phyloP scores from a whole-genome alignment of 2,888 invertebrate species.

The Drosophila crucigera region DNA sequence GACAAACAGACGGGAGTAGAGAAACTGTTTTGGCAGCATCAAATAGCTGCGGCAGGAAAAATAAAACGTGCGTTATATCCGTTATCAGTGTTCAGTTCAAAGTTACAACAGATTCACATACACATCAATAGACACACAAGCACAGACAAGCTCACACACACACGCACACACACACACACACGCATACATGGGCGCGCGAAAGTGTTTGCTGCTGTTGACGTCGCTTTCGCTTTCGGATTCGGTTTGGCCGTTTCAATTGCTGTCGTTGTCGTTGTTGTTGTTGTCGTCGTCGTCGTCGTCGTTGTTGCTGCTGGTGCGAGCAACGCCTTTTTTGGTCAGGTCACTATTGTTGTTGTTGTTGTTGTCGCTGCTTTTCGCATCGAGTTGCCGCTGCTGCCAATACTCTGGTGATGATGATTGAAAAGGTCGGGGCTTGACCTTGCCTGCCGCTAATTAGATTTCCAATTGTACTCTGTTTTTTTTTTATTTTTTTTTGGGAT shows the following conservation, averaged over 20 bases:
- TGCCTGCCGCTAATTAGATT: conserved; percentile 64
- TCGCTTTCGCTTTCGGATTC: conserved; percentile 64
- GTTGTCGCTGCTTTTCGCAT: conserved; percentile 16
- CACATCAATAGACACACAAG: conserved; percentile 16
- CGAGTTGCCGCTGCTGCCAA: conserved; percentile 35
- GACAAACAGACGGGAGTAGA: conserved; percentile 11
- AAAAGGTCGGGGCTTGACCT: conserved; percentile 31
- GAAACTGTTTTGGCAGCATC: conserved; percentile 49
- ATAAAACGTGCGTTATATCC: conserved; percentile 66
- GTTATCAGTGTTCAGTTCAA: conserved; percentile 48
- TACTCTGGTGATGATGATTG: conserved; percentile 44
- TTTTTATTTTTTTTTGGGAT: neutral
- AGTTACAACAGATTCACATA: conserved; percentile 39
- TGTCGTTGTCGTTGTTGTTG: conserved; percentile 21
- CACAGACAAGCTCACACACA: conserved; percentile 1
- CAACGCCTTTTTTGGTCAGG: conserved; percentile 20
- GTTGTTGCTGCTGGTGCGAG: conserved; percentile 28
- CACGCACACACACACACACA: conserved; percentile 5
- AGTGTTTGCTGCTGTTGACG: conserved; percentile 52
- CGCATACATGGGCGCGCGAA: conserved; percentile 33
- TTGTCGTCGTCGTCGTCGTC: conserved; percentile 7
- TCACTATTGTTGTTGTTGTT: conserved; percentile 24
- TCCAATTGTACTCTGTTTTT: conserved; percentile 49
- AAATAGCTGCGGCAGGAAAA: conserved; percentile 15
- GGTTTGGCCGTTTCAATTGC: conserved; percentile 22